Base-by-base conservation (phyloP, 2,113 vertebrate species). In the Tautogolabrus adspersus region DNA sequence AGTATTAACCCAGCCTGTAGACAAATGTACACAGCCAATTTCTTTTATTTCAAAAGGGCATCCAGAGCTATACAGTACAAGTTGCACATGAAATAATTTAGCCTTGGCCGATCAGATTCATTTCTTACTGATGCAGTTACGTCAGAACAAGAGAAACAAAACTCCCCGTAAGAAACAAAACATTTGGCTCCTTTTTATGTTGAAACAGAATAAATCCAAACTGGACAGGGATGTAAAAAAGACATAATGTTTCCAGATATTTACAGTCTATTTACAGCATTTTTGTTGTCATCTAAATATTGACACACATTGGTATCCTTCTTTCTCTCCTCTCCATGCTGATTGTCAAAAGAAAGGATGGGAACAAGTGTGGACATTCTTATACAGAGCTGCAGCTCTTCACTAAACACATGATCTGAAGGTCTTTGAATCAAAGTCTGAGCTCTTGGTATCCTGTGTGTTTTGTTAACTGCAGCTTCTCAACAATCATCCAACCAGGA, bases 281-380 rank as follows among this genome's bases (percentile, higher is more conserved):
- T 86, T 88, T 70, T 91, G 90, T 89, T 75, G 37, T 88, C 86
- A 67, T 82, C 81, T 89, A 87, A 88, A 88, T 84, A 87, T 89
- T 79, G 87, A 89, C 86, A 89, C 87, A 86, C 91, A 87, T 89
- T 86, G 87, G 90, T 90, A 86, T 91, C 91, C 87, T 83, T 93
- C 86, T 86, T 72, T 83, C 84, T 87, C 87, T 67, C 87, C 86
- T 74, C 85, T 88, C 89, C 85, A 19, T 81, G 77, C 88, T 93
- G 92, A 93, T 93, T 93, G 92, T 93, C 92, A 93, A 93, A 92
- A 90, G 88, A 91, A 93, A 91, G 90, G 85, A 92, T 90, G 90
- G 87, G 88, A 91, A 90, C 86, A 70, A 87, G 89, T 86, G 83
- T 91, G 91, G 87, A 93, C 91, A 89, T 93, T 92, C 91, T 90